These are phyloP conservation scores for Aelia acuminata DNA, from an alignment of 2,888 invertebrate species.

Conservation along the genomic window DNA sequence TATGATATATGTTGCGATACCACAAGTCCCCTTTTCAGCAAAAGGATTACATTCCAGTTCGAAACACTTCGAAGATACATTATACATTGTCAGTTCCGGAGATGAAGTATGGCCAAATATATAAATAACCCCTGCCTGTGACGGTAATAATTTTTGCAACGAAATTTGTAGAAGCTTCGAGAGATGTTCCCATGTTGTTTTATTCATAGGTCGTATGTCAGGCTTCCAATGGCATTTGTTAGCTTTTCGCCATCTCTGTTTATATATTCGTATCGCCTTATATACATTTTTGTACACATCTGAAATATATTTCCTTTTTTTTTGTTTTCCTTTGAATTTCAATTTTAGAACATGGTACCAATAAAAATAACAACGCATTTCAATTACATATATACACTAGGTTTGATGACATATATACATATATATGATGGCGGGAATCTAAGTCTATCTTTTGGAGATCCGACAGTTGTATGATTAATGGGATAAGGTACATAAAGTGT, in stretches of 20 bases:
- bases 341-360: too few species aligned
- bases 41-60: constrained; percentile 17
- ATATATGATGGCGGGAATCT: too few species aligned
- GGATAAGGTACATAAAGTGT: too few species aligned
- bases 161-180: constrained; percentile 8
- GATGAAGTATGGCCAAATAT: constrained; percentile 28
- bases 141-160: constrained; percentile 40
- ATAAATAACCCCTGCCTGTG: neutral
- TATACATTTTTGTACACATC: neutral
- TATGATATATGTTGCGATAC: neutral
- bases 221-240: neutral
- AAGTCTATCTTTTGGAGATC: too few species aligned
- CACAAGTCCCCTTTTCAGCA: neutral
- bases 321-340: neutral
- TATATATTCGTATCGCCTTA: neutral
- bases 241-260: neutral
- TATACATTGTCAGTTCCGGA: constrained; percentile 6
- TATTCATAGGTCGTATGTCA: neutral
- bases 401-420: too few species aligned
- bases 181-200: constrained; percentile 29
- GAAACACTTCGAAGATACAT: neutral
- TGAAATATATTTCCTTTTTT: too few species aligned
- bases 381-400: too few species aligned
- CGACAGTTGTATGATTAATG: too few species aligned
- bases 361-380: too few species aligned